Evolutionary conservation across 2,888 invertebrate species (phyloP).

Genomic region (Philonicus albiceps): DNA sequence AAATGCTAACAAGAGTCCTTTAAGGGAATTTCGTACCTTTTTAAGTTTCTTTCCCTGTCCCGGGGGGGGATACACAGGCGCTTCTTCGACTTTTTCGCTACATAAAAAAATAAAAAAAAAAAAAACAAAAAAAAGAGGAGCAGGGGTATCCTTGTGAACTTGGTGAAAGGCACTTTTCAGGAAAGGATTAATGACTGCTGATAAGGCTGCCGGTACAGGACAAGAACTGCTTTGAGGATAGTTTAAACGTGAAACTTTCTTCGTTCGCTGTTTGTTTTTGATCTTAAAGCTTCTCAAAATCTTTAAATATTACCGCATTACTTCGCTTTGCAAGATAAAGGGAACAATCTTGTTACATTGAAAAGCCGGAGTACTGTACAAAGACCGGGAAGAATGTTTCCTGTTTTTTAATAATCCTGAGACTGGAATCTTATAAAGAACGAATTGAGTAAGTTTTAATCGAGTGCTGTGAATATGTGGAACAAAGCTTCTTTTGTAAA

Average conservation of each 20-base stretch:
- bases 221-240: background rate
- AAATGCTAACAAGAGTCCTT: constrained; percentile 17
- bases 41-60: background rate
- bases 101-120: background rate
- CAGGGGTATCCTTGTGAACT: background rate
- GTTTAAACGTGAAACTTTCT: background rate
- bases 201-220: background rate
- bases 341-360: background rate
- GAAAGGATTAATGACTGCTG: constrained; percentile 7
- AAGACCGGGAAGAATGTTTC: background rate
- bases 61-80: background rate
- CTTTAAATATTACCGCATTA: background rate
- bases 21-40: constrained; percentile 3
- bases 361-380: background rate
- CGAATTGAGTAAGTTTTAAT: background rate
- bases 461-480: background rate
- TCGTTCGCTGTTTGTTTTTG: background rate
- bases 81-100: background rate
- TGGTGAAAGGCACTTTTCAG: constrained; percentile 9
- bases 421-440: background rate
- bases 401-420: background rate
- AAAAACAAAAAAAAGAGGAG: background rate
- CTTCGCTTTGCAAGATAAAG: background rate
- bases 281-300: background rate
- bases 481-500: background rate